Evolutionary conservation across 2,888 invertebrate genomes (phyloP).

Genomic region (Orchestes rusci): DNA sequence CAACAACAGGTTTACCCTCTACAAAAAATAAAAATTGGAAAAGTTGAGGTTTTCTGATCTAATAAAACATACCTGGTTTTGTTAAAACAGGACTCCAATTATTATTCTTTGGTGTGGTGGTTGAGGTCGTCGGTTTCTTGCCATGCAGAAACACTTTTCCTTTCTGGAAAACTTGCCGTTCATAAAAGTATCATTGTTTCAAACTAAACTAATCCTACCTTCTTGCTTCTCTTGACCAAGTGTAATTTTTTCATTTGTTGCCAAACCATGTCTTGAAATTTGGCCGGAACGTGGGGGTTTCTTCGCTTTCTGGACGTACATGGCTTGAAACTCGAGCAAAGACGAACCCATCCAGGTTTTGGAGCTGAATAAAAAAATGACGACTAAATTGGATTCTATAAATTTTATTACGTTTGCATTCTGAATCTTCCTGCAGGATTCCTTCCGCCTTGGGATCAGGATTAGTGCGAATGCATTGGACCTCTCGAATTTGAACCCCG

Average conservation of each 20-base stretch:
- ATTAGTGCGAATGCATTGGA: constrained; percentile 47
- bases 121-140: no score
- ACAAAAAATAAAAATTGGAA: no score
- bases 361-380: constrained; percentile 22
- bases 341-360: constrained; percentile 35
- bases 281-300: constrained; percentile 31
- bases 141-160: no score
- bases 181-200: no score
- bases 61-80: no score
- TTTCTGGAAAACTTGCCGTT: no score
- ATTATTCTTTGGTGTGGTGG: no score
- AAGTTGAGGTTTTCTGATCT: no score
- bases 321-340: constrained; percentile 39
- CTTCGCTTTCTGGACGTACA: constrained; percentile 30
- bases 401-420: constrained; percentile 30
- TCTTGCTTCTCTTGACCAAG: constrained; percentile 4
- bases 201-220: no score
- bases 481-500: constrained; percentile 44
- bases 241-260: constrained; percentile 32
- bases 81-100: no score
- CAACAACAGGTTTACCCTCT: no score
- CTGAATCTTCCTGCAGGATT: constrained; percentile 39
- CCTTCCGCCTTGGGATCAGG: constrained; percentile 44
- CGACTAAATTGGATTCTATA: not conserved
- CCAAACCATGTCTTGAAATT: constrained; percentile 37